Percentiles rank a stretch among this genome's conserved stretches.
These are phyloP conservation scores for Chelonus formosanus DNA, from an alignment of 2,888 invertebrate genomes.

Conservation along the genomic window DNA sequence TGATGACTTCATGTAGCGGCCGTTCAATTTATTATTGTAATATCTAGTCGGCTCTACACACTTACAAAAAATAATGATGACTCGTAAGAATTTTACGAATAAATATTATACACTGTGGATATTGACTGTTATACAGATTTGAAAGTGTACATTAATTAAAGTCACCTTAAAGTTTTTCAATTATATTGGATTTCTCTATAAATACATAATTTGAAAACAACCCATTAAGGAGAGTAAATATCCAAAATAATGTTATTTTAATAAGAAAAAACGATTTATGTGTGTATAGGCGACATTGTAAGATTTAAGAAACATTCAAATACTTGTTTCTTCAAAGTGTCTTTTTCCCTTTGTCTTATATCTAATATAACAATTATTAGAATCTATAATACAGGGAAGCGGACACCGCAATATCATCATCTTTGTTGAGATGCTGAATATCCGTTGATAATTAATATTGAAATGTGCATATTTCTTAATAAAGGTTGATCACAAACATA, in stretches of 20 bases:
- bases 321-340: constrained; percentile 10
- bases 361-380: constrained; percentile 6
- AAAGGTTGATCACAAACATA: constrained; percentile 50
- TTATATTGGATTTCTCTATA: constrained; percentile 14
- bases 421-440: constrained; percentile 25
- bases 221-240: too few relatives aligned
- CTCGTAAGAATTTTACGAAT: constrained; percentile 7
- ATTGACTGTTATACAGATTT: constrained; percentile 18
- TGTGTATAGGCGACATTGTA: constrained; percentile 26
- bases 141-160: background rate
- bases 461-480: constrained; percentile 53
- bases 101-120: background rate
- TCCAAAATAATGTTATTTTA: constrained; percentile 9
- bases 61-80: constrained; percentile 31
- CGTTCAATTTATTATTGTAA: constrained; percentile 40
- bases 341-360: constrained; percentile 9
- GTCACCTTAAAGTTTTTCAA: constrained; percentile 12
- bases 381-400: constrained; percentile 17
- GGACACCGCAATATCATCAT: constrained; percentile 26
- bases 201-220: background rate
- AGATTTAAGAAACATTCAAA: constrained; percentile 7
- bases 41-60: constrained; percentile 41
- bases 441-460: constrained; percentile 44
- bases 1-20: constrained; percentile 82
- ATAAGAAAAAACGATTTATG: constrained; percentile 20